Evolutionary conservation across 2,113 vertebrate genomes (phyloP).

Genomic region (Myrmophylax atrothorax): DNA sequence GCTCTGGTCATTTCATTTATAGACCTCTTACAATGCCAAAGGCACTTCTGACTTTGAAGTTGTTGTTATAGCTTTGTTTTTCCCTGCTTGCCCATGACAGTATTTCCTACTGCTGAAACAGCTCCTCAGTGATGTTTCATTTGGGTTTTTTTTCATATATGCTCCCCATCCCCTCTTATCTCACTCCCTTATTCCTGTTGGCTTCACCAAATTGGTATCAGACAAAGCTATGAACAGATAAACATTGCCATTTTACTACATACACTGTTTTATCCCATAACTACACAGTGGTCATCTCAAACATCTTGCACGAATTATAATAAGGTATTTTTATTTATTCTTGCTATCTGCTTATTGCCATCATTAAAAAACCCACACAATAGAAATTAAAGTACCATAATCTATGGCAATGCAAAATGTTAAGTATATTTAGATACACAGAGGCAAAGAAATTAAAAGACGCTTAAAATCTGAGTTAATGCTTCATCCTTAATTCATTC

Average conservation of each 20-base stretch:
- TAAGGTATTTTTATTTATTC: neutral
- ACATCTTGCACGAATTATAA: neutral
- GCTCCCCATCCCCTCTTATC: neutral
- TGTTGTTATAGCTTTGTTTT: neutral
- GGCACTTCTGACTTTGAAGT: neutral
- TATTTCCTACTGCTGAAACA: neutral
- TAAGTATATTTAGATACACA: neutral
- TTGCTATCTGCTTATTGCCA: neutral
- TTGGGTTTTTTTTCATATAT: neutral
- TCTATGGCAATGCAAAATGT: neutral
- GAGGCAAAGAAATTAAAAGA: conserved; percentile 39
- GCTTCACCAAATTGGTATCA: neutral
- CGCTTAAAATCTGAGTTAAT: conserved; percentile 42
- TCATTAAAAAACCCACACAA: neutral
- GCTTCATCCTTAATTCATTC: neutral
- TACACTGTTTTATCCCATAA: neutral
- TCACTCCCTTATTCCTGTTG: neutral
- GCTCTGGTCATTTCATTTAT: neutral
- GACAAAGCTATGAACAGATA: neutral
- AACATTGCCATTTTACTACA: neutral
- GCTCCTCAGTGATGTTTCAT: neutral
- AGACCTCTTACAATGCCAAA: neutral
- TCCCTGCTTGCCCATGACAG: neutral
- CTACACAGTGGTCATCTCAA: neutral
- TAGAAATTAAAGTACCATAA: neutral